phyloP scores from a whole-genome alignment of 2,113 vertebrate species.

The Empidonax traillii region DNA sequence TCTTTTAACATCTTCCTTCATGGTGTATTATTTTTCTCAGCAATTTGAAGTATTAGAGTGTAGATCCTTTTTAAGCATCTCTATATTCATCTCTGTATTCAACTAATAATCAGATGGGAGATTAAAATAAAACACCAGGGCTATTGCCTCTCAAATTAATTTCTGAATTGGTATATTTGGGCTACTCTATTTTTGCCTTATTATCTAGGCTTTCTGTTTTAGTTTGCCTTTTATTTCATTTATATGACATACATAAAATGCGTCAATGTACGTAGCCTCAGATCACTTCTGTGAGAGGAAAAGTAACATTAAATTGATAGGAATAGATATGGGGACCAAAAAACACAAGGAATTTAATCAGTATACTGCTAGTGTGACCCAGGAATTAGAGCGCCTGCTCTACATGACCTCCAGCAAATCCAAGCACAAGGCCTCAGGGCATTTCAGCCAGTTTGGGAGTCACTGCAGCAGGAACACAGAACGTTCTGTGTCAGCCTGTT shows the following conservation, averaged over 20 bases:
- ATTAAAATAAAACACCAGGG: background rate
- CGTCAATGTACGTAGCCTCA: background rate
- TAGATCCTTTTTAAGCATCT: background rate
- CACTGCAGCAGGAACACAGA: background rate
- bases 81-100: background rate
- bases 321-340: background rate
- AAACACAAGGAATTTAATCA: background rate
- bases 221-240: background rate
- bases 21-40: background rate
- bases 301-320: background rate
- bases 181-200: background rate
- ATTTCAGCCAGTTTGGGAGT: background rate
- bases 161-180: background rate
- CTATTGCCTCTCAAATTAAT: background rate
- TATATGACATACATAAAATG: fast-evolving
- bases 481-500: background rate
- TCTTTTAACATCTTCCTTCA: background rate
- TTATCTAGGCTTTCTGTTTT: background rate
- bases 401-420: fast-evolving
- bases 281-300: background rate
- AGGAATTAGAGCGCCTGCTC: background rate
- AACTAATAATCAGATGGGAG: background rate
- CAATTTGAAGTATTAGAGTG: background rate
- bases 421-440: background rate
- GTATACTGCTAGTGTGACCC: background rate